Base-by-base conservation (phyloP, 2,888 invertebrate genomes). In the Andrena flavipes region DNA sequence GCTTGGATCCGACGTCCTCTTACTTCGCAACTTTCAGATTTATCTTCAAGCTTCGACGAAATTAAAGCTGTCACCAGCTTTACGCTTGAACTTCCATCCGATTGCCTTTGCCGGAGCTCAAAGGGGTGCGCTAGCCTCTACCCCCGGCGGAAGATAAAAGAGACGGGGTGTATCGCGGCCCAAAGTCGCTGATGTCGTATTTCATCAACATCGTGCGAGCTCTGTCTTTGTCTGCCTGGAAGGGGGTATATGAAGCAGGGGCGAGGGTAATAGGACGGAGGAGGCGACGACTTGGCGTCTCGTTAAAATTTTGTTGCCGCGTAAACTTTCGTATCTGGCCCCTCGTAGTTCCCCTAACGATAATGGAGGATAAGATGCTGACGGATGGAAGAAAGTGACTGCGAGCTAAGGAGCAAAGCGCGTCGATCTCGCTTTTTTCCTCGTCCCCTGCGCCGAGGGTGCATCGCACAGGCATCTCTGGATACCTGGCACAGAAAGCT, bases 241-340 rank as follows among this genome's bases (percentile, higher is more conserved):
- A 26, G n/a, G 23, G 30, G 5, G 33, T 33, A 33, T 7, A 16
- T 5, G 51, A 16, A 30, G 7, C 23, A 54, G 4, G 70, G 48
- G n/a, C 33, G 49, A 60, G 67, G 51, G 48, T 84, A 87, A 84
- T 73, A 78, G 48, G 78, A 77, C 77, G 77, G 85, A 81, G 82
- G 80, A 84, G 65, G 16, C 73, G 75, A 75, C 71, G 72, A 67
- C 76, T 78, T 72, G 42, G 65, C 68, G 69, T 86, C 80, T 84
- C 74, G 84, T 86, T 80, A 86, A 80, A 86, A 84, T 80, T 78
- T 86, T 80, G 69, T 56, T 71, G 69, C 59, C 76, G 65, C 76
- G 76, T 74, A 74, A 84, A 78, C 79, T 84, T 79, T 78, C 60
- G 49, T 65, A 48, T 35, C 73, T 68, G 59, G 42, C 29, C 23